Conservation (phyloP, 2,113 vertebrate genomes). For the Elachura formosa region DNA sequence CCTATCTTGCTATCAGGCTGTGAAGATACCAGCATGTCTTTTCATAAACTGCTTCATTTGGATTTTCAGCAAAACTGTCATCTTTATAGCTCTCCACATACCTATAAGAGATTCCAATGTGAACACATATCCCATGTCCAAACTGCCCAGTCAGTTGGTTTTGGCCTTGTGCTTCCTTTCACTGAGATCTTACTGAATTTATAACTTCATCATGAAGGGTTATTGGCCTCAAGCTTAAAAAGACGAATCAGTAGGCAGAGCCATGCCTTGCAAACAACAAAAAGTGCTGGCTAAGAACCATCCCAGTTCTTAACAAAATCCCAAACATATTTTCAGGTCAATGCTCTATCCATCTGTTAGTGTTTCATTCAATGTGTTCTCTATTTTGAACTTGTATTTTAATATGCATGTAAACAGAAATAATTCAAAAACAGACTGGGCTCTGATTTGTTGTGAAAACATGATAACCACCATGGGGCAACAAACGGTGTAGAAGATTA, state of each 20-base stretch:
- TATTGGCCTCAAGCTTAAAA: background rate
- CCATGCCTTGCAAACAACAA: background rate
- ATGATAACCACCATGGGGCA: background rate
- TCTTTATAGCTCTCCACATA: background rate
- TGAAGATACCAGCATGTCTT: background rate
- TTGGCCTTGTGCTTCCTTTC: background rate
- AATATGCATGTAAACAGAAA: background rate
- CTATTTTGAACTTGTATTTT: background rate
- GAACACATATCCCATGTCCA: rapidly evolving
- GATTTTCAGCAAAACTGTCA: background rate
- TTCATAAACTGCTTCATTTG: background rate
- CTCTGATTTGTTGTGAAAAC: background rate
- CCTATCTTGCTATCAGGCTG: background rate
- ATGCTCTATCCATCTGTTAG: background rate
- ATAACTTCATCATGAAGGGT: background rate
- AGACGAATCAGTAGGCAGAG: background rate
- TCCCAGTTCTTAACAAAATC: background rate
- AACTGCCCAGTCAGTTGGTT: background rate
- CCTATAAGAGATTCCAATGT: rapidly evolving
- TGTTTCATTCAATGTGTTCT: background rate
- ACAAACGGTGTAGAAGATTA: background rate
- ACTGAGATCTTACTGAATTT: background rate
- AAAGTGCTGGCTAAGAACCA: background rate
- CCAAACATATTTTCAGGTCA: background rate
- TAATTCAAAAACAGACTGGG: background rate